These are phyloP conservation scores for Eutrigla gurnardus DNA, from an alignment of 2,797 vertebrate species.

Conservation along the genomic window DNA sequence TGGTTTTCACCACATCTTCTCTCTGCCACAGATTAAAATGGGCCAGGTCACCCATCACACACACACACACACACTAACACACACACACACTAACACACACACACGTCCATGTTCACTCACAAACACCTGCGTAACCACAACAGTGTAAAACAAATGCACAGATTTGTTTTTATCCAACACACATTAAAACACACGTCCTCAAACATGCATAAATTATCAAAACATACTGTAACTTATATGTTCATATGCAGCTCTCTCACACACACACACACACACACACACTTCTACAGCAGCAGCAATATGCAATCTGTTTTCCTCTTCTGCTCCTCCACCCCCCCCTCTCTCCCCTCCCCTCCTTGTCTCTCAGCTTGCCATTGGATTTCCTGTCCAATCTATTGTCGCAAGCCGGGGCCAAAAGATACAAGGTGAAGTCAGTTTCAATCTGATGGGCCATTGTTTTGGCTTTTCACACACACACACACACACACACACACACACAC, in stretches of 20 bases:
- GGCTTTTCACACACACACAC: constrained; percentile 53
- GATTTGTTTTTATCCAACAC: constrained; percentile 5
- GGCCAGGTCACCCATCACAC: constrained; percentile 74
- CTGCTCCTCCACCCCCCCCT: constrained; percentile 69
- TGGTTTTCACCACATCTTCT: constrained; percentile 95
- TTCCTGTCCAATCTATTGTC: constrained; percentile 93
- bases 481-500: constrained; percentile 28
- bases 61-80: constrained; percentile 49
- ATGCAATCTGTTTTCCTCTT: constrained; percentile 82
- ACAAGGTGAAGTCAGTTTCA: constrained; percentile 94
- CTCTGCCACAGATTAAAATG: constrained; percentile 96
- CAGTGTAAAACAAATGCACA: neutral
- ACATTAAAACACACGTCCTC: neutral
- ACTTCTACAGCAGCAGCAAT: constrained; percentile 67
- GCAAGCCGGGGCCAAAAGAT: constrained; percentile 86
- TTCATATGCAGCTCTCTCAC: neutral
- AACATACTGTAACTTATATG: constrained; percentile 16
- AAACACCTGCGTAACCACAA: constrained; percentile 24
- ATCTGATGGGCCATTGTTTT: constrained; percentile 93
- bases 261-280: constrained; percentile 2
- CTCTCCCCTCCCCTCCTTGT: constrained; percentile 77
- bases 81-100: too few relatives aligned
- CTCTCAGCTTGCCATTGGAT: constrained; percentile 89
- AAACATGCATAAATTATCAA: neutral
- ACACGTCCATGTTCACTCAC: constrained; percentile 21